Evolutionary conservation across 1,140 invertebrate species (phyloP).

Genomic region (Lucilia sericata): DNA sequence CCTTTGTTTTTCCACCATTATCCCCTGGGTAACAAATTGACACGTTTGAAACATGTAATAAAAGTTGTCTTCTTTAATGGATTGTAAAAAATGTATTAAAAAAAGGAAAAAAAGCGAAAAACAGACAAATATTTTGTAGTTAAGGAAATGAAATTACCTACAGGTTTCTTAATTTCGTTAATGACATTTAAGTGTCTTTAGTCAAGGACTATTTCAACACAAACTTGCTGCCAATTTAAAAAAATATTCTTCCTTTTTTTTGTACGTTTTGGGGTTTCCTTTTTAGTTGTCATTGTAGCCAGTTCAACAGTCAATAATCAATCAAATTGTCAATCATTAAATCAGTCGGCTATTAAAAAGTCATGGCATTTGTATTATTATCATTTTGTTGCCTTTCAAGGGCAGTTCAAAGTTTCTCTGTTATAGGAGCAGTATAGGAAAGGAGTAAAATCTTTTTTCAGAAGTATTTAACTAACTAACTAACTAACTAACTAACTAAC

Average conservation of each 20-base stretch:
- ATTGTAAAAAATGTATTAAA: slow-evolving; percentile 24
- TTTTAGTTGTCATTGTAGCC: background rate
- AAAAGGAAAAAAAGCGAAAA: slow-evolving; percentile 1
- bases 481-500: no score
- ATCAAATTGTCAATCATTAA: slow-evolving; percentile 38
- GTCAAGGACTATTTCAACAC: background rate
- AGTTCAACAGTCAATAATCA: background rate
- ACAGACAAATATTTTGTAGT: background rate
- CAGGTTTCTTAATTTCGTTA: slow-evolving; percentile 37
- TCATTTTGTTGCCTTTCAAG: background rate
- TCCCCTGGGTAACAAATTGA: slow-evolving; percentile 35
- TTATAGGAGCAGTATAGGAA: no score
- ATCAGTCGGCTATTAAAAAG: slow-evolving; percentile 29
- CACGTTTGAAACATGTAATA: slow-evolving; percentile 36
- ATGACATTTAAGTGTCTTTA: slow-evolving; percentile 30
- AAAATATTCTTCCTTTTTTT: background rate
- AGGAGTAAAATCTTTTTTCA: no score
- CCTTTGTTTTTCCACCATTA: background rate
- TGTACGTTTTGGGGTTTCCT: background rate
- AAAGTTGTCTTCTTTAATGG: slow-evolving; percentile 39
- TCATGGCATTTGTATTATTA: background rate
- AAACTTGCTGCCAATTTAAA: background rate
- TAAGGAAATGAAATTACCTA: slow-evolving; percentile 26
- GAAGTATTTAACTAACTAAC: no score
- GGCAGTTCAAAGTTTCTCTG: no score